Base-by-base conservation (phyloP, 2,797 vertebrate genomes). In the Takifugu ocellatus region DNA sequence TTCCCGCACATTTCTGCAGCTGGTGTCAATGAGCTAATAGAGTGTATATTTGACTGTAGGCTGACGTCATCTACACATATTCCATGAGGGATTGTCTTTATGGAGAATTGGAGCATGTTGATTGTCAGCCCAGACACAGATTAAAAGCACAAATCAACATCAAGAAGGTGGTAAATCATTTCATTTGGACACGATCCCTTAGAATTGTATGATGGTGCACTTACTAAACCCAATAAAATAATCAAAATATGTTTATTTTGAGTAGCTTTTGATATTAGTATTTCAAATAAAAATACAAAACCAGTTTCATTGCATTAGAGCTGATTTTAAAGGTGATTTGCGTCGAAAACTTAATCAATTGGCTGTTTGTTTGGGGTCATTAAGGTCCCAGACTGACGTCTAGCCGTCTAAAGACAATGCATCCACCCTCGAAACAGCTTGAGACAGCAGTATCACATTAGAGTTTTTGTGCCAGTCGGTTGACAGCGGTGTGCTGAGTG, bases 361-460 rank as follows among this genome's bases (percentile, higher is more conserved):
- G 56, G n/a, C 36, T 44, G 56, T 44, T 65, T 61, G 33, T 68
- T 66, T 51, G 46, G 33, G 24, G 5, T 63, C 31, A 62, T 70
- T 74, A 55, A 73, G 58, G 46, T 70, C 56, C 29, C 61, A 72
- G 71, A 72, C 64, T 4, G 48, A 66, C 56, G 54, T 59, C 51
- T 58, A 5, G 61, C 29, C 14, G n/a, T 26, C 0, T 16, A 15
- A 25, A 51, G 17, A 56, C 49, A 26, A 29, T 17, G 49, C 43
- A 51, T 71, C 59, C 52, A 58, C 61, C 61, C 49, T 24, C 52
- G 44, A 51, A 25, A 54, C 25, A n/a, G 16, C 51, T 65, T 31
- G 29, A 54, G 53, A 52, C 51, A 15, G 17, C 14, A 31, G 72
- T 68, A 61, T 75, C 66, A 63, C 17, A 27, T 53, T 3, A 11